Percentiles rank a stretch among this genome's conserved stretches.
Evolutionary conservation across 2,888 invertebrate genomes (phyloP).

Genomic region (Acanthosepion pharaonis): DNA sequence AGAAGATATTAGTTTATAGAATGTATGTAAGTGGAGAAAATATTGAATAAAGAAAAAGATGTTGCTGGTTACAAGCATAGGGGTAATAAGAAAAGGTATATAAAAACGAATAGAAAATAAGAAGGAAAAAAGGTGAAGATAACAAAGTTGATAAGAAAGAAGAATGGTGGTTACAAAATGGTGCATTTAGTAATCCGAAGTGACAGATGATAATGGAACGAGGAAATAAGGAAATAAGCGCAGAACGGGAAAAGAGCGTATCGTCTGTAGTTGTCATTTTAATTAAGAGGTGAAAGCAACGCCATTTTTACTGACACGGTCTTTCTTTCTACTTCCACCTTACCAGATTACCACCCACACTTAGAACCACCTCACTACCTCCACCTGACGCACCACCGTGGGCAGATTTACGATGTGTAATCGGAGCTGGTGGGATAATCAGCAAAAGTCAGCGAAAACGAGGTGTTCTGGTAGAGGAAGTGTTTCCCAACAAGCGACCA

Average conservation of each 20-base stretch:
- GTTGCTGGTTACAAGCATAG: too few relatives aligned
- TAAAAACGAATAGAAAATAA: too few relatives aligned
- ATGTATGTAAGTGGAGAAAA: too few relatives aligned
- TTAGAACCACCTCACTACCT: not conserved
- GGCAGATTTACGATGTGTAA: not conserved
- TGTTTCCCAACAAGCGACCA: conserved; percentile 33
- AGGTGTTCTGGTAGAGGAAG: conserved; percentile 23
- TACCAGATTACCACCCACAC: not conserved
- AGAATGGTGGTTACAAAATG: not conserved
- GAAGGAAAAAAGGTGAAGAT: too few relatives aligned
- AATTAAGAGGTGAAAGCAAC: not conserved
- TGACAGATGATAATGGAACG: not conserved
- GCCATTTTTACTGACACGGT: not conserved
- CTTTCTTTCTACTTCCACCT: not conserved
- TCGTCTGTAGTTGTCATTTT: not conserved
- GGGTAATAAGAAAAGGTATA: too few relatives aligned
- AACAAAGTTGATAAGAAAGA: too few relatives aligned
- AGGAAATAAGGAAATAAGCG: not conserved
- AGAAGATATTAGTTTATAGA: too few relatives aligned
- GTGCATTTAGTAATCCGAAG: conserved; percentile 9
- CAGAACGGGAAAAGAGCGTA: not conserved
- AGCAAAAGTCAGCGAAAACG: conserved; percentile 33
- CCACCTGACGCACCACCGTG: not conserved
- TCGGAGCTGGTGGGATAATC: conserved; percentile 9
- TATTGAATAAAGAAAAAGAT: too few relatives aligned